Evolutionary conservation across 1,140 invertebrate genomes (phyloP).

Genomic region (Sitobion miscanthi): DNA sequence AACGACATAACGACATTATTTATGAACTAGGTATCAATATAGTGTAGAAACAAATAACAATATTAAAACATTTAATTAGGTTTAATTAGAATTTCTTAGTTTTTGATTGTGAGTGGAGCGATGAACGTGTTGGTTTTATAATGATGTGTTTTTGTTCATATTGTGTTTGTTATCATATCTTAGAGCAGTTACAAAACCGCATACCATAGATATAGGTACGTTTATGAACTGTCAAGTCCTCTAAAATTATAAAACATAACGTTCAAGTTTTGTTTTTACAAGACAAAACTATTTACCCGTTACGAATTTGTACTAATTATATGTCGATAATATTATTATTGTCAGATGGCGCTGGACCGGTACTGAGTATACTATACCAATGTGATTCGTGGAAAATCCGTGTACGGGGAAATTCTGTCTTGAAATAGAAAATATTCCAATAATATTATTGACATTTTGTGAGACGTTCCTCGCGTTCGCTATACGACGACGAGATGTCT

Average conservation of each 20-base stretch:
- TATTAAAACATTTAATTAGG: not conserved
- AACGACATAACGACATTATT: not conserved
- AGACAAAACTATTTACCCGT: not conserved
- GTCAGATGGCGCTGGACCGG: not conserved
- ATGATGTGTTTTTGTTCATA: too few relatives aligned
- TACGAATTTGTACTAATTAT: not conserved
- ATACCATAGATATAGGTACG: not conserved
- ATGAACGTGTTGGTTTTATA: too few relatives aligned
- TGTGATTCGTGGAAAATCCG: not conserved
- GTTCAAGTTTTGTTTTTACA: not conserved
- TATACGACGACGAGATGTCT: not conserved
- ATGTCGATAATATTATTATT: not conserved
- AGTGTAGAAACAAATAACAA: not conserved
- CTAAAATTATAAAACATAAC: not conserved
- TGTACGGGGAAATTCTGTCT: not conserved
- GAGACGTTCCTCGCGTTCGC: not conserved
- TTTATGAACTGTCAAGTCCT: not conserved
- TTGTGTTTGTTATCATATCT: too few relatives aligned
- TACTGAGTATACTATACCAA: not conserved
- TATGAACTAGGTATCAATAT: not conserved
- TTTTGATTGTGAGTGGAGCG: too few relatives aligned
- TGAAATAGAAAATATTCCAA: not conserved
- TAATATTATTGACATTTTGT: not conserved
- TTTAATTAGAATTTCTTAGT: not conserved
- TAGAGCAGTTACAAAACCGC: not conserved